Percentiles rank a stretch among this genome's conserved stretches.
Evolutionary conservation across 1,140 invertebrate species (phyloP).

Genomic region (Metaphire vulgaris): DNA sequence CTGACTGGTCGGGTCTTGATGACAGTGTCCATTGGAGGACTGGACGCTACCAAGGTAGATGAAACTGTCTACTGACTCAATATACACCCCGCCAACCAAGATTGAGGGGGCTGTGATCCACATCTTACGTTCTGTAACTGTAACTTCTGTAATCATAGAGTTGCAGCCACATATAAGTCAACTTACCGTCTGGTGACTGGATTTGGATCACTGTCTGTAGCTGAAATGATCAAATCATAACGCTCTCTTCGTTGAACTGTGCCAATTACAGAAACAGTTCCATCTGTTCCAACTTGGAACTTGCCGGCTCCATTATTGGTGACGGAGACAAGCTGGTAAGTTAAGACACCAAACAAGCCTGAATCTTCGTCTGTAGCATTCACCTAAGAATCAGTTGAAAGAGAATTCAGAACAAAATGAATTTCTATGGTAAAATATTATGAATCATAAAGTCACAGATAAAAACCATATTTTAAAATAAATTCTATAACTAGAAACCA

Average conservation of each 20-base stretch:
- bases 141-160: no score
- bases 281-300: slow-evolving; percentile 27
- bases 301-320: slow-evolving; percentile 30
- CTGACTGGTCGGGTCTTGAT: no score
- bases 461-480: not conserved
- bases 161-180: no score
- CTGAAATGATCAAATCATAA: slow-evolving; percentile 33
- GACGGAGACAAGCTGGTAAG: slow-evolving; percentile 33
- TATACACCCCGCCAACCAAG: no score
- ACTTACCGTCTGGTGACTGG: not conserved
- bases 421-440: not conserved
- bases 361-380: slow-evolving; percentile 35
- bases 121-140: no score
- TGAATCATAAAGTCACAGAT: slow-evolving; percentile 8
- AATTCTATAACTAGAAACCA: no score
- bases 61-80: no score
- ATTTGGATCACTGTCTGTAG: slow-evolving; percentile 30
- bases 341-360: slow-evolving; percentile 31
- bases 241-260: slow-evolving; percentile 29
- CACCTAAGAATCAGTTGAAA: slow-evolving; percentile 32
- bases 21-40: no score
- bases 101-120: no score
- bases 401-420: not conserved
- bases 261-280: slow-evolving; percentile 27
- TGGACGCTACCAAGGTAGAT: no score